A percentile compares a stretch with the other conserved stretches of the same genome.
Conservation (phyloP, 1,140 invertebrate species). For the Trichoplusia ni region DNA sequence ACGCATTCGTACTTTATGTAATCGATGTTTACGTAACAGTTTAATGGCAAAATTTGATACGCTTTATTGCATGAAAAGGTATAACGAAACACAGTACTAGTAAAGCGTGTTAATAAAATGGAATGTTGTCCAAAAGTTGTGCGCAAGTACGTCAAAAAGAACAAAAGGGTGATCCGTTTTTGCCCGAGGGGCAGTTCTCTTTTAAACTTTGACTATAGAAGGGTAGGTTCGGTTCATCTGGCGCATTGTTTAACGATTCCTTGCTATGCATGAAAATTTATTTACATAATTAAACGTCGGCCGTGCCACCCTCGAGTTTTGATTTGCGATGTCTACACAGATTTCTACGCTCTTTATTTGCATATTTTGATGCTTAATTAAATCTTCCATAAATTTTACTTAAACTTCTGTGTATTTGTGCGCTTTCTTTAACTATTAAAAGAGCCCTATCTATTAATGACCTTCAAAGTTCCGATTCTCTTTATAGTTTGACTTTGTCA, state of each 20-base stretch:
- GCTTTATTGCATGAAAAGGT: neutral
- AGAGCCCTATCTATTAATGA: too few relatives aligned
- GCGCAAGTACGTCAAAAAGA: constrained; percentile 39
- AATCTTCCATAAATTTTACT: constrained; percentile 28
- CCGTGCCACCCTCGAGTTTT: constrained; percentile 60
- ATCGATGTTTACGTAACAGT: constrained; percentile 34
- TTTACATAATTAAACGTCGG: constrained; percentile 79
- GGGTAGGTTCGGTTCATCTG: constrained; percentile 65
- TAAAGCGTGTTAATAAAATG: constrained; percentile 1
- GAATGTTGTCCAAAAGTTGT: neutral
- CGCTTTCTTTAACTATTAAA: too few relatives aligned
- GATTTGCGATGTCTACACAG: constrained; percentile 74
- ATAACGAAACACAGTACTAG: constrained; percentile 3
- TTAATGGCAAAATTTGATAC: constrained; percentile 13
- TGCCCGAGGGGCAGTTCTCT: constrained; percentile 63
- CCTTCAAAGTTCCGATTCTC: too few relatives aligned
- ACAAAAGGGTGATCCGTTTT: constrained; percentile 59
- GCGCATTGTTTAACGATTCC: constrained; percentile 73
- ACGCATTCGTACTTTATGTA: constrained; percentile 40
- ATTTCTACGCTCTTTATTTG: constrained; percentile 64
- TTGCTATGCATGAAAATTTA: constrained; percentile 76
- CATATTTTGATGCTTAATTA: constrained; percentile 76
- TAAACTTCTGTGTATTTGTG: neutral
- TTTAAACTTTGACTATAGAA: constrained; percentile 72
- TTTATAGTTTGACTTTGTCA: too few relatives aligned